phyloP scores from a whole-genome alignment of 1,140 invertebrate species.

The Conus ventricosus region DNA sequence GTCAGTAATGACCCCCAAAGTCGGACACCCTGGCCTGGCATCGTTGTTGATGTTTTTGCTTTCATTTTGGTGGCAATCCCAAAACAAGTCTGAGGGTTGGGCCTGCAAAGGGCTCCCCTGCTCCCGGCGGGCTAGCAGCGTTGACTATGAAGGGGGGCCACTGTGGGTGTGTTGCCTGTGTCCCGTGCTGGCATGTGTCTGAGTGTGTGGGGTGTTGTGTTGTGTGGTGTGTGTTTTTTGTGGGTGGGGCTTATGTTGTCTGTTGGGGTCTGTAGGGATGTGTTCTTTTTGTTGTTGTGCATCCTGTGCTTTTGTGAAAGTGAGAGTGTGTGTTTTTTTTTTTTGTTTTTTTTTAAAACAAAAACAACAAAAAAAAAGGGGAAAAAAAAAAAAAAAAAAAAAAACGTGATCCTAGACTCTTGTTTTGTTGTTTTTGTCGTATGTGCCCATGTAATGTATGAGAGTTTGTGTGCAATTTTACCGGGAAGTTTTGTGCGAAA shows the following conservation, averaged over 20 bases:
- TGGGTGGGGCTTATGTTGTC: neutral
- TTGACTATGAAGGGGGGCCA: constrained; percentile 52
- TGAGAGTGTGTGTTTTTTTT: too few relatives aligned
- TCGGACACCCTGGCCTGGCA: too few relatives aligned
- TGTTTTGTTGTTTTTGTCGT: neutral
- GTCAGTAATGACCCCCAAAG: too few relatives aligned
- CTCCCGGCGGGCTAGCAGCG: constrained; percentile 53
- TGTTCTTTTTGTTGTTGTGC: neutral
- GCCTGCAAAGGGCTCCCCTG: constrained; percentile 68
- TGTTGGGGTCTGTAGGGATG: neutral
- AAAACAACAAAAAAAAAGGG: too few relatives aligned
- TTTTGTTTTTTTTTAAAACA: neutral
- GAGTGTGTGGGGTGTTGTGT: neutral
- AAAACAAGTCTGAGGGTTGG: constrained; percentile 73
- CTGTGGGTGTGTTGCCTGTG: neutral
- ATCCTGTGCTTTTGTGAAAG: too few relatives aligned
- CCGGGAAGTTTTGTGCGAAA: neutral
- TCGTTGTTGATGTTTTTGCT: neutral
- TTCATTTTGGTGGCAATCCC: constrained; percentile 74
- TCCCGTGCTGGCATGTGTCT: constrained; percentile 15
- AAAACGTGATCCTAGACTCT: too few relatives aligned
- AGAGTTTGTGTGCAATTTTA: neutral
- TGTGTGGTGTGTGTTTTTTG: constrained; percentile 13
- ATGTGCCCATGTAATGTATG: neutral
- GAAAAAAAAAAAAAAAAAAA: too few relatives aligned